Base-by-base conservation (phyloP, 2,888 invertebrate species). In the Eupithecia subumbrata region DNA sequence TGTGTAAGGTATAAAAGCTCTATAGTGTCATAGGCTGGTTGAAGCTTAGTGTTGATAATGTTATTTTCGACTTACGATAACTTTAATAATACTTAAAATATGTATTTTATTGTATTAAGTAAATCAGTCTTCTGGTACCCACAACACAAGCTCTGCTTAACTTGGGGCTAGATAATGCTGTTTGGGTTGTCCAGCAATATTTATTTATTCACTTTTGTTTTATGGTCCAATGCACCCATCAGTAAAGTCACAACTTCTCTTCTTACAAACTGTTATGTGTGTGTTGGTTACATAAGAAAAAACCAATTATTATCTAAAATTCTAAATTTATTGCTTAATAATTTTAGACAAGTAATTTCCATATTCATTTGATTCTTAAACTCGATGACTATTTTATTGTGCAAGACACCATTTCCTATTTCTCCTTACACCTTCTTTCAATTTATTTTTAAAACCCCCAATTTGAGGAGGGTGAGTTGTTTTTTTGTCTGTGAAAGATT, bases 341-440 rank as follows among this genome's bases (percentile, higher is more conserved):
- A 64, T 64, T 64, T 64, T 22, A 64, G 30, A 64, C 34, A 63
- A 30, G 30, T 25, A 52, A 68, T 76, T 69, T 75, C n/a, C 67
- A 74, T 74, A 73, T 71, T 69, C 56, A 68, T 75, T 72, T 76
- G 52, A 67, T 63, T 30, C 34, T 34, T 76, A 48, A 76, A 75
- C 69, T 45, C 40, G 60, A 34, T 70, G 69, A 37, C 66, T 69
- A 25, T 69, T 22, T 56, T 63, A 60, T 75, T 67, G 45, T 75
- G 77, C 22, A 73, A 72, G 64, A 45, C 37, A 34, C 16, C 18
- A 60, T 60, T 14, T 60, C 11, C 52, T 22, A n/a, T 25, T 11
- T 56, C 25, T 60, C 5, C 25, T 14, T 25, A 25, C 60, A 25
- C 11, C 12, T 22, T 60, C 1, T 60, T 25, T 60, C 12, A 25